Conservation (phyloP, 64 coral and sea anemone genomes). For the Porites australiensis region DNA sequence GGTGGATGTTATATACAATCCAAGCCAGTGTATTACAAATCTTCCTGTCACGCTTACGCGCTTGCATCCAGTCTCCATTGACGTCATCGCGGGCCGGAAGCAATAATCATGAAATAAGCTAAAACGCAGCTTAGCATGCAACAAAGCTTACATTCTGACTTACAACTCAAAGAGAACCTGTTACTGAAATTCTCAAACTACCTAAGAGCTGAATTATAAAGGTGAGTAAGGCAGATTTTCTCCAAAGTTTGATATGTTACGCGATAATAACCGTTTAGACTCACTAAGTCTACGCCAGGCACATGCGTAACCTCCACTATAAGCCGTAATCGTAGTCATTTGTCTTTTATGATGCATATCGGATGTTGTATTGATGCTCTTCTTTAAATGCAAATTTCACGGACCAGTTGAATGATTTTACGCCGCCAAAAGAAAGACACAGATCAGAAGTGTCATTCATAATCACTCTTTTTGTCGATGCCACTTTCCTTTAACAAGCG, state of each 20-base stretch:
- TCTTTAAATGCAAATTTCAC: background rate
- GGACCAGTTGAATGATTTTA: background rate
- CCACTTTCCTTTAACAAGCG: no score
- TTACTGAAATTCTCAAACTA: background rate
- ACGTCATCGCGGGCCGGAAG: slow-evolving; percentile 27
- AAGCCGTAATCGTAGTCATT: no score
- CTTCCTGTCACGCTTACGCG: background rate
- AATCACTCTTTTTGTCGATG: background rate
- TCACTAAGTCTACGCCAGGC: background rate
- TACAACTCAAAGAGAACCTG: background rate
- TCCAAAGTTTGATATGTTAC: no score
- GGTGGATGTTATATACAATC: no score
- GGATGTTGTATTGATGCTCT: background rate
- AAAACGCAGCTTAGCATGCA: background rate
- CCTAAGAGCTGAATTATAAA: background rate
- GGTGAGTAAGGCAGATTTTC: background rate
- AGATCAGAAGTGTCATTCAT: background rate
- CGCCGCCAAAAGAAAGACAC: no score
- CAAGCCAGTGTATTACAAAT: background rate
- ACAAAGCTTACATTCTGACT: background rate
- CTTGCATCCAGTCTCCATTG: background rate
- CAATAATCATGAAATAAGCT: background rate
- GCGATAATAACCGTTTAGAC: no score
- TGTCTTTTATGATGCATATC: background rate
- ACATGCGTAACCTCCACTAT: background rate